Conservation (phyloP, 1,140 invertebrate genomes). For the Episyrphus balteatus region DNA sequence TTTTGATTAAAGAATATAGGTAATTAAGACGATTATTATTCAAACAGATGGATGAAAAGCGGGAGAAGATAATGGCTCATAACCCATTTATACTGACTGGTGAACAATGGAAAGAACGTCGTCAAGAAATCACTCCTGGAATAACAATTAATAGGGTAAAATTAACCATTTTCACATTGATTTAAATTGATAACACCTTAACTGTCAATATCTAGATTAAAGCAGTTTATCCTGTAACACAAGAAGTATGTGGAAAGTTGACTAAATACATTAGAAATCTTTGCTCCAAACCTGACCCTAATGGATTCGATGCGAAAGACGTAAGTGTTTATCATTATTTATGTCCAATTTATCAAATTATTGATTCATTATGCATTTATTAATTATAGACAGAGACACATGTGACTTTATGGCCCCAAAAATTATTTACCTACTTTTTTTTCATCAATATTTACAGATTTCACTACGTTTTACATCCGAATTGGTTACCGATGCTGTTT, state of each 20-base stretch:
- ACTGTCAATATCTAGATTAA: slow-evolving; percentile 17
- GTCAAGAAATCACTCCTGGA: slow-evolving; percentile 42
- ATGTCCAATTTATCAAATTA: no score
- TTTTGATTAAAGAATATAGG: no score
- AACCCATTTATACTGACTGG: slow-evolving; percentile 38
- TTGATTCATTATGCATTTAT: no score
- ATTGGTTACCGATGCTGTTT: slow-evolving; percentile 39
- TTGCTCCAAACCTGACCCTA: no score
- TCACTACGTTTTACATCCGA: slow-evolving; percentile 40
- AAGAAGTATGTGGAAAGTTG: slow-evolving; percentile 21
- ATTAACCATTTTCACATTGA: no score
- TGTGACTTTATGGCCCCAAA: no score
- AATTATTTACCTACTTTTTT: no score
- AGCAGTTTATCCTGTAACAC: slow-evolving; percentile 26
- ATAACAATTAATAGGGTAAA: slow-evolving; percentile 38
- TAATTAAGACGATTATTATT: no score
- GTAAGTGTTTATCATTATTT: no score
- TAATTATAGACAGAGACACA: no score
- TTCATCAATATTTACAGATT: no score
- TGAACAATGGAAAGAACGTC: slow-evolving; percentile 43
- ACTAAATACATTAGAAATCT: slow-evolving; percentile 11
- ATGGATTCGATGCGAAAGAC: slow-evolving; percentile 20
- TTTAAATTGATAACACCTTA: no score
- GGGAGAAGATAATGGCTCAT: slow-evolving; percentile 35
- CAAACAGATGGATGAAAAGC: slow-evolving; percentile 33